Percentiles rank a stretch among this genome's conserved stretches.
Evolutionary conservation across 2,113 vertebrate species (phyloP).

Genomic region (Andinoacara biseriatus): DNA sequence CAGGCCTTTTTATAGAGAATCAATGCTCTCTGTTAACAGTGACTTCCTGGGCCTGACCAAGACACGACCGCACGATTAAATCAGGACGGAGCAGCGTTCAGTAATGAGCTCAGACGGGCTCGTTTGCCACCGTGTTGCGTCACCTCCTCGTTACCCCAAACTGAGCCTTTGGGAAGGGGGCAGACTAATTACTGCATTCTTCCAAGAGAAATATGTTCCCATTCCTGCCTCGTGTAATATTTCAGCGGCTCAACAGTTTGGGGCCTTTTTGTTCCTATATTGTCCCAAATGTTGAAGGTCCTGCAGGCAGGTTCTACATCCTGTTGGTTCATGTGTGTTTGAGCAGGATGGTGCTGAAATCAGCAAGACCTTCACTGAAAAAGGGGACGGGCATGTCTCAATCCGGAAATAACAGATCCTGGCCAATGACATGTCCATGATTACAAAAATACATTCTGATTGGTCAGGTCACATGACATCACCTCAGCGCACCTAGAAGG

Average conservation of each 20-base stretch:
- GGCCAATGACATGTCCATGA: not conserved
- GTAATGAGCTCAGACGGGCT: not conserved
- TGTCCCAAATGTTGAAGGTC: not conserved
- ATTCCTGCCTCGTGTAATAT: not conserved
- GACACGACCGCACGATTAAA: constrained; percentile 9
- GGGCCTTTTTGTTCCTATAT: not conserved
- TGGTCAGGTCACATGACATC: not conserved
- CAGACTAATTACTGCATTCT: not conserved
- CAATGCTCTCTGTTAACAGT: not conserved
- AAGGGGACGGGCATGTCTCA: rapidly evolving
- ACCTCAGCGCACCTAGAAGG: not conserved
- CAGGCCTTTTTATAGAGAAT: not conserved
- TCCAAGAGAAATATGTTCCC: not conserved
- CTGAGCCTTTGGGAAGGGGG: not conserved
- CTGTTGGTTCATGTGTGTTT: not conserved
- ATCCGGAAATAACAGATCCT: not conserved
- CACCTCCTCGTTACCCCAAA: not conserved
- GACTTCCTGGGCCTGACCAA: rapidly evolving
- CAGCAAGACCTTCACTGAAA: rapidly evolving
- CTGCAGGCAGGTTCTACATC: not conserved
- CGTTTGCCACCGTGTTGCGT: not conserved
- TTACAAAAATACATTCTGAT: not conserved
- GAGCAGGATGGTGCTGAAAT: rapidly evolving
- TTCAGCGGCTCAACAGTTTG: rapidly evolving
- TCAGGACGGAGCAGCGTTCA: constrained; percentile 11